phyloP scores from a whole-genome alignment of 2,113 vertebrate genomes.

The Mobula birostris region DNA sequence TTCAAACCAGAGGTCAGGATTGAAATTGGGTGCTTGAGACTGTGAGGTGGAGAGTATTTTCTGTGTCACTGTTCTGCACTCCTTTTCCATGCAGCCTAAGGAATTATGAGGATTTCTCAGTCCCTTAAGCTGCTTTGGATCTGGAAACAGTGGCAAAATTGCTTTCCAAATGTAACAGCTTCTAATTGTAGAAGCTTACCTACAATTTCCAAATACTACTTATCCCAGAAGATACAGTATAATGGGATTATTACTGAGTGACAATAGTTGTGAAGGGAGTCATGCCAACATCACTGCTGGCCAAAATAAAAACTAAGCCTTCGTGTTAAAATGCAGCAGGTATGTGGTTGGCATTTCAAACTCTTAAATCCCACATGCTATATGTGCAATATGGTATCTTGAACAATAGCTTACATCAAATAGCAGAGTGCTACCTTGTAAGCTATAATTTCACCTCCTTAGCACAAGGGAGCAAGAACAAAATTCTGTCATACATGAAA shows the following conservation, averaged over 20 bases:
- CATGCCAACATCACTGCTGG: not conserved
- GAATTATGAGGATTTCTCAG: not conserved
- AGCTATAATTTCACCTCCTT: too few species aligned
- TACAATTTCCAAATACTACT: not conserved
- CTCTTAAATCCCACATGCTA: not conserved
- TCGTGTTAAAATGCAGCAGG: not conserved
- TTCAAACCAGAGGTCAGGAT: too few species aligned
- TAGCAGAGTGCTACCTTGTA: too few species aligned
- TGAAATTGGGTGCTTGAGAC: too few species aligned
- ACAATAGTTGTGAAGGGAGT: not conserved
- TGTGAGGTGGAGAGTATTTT: too few species aligned
- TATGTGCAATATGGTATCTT: too few species aligned
- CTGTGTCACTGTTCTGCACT: too few species aligned
- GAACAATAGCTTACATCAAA: too few species aligned
- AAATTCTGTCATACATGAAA: constrained; percentile 72
- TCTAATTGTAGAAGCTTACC: not conserved
- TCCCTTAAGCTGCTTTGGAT: not conserved
- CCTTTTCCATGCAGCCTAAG: not conserved
- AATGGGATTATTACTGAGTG: not conserved
- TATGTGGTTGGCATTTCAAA: not conserved
- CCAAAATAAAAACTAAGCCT: not conserved
- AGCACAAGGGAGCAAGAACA: too few species aligned
- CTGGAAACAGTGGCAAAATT: not conserved
- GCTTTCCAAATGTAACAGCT: not conserved
- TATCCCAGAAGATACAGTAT: not conserved